Evolutionary conservation across 2,888 invertebrate genomes (phyloP).

Genomic region (Pherbina coryleti): DNA sequence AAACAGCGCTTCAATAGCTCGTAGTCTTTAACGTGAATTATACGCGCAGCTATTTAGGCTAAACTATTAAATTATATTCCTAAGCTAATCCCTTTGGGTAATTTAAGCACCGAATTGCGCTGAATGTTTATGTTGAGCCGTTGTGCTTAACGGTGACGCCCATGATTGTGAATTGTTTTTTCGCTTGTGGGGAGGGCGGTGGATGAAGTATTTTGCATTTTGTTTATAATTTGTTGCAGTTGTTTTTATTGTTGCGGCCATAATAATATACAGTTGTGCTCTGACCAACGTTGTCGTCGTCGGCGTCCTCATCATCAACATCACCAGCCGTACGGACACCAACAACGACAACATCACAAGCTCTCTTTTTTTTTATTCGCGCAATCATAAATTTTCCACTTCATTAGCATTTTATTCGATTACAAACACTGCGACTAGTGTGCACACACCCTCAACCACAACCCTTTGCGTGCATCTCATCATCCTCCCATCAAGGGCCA

Average conservation of each 20-base stretch:
- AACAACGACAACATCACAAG: slow-evolving; percentile 19
- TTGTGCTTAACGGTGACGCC: slow-evolving; percentile 59
- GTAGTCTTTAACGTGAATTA: not conserved
- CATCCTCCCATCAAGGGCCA: not conserved
- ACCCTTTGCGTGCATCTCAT: not conserved
- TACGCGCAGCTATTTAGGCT: slow-evolving; percentile 4
- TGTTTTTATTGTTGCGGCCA: not conserved
- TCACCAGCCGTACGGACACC: not conserved
- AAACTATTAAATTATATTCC: slow-evolving; percentile 12
- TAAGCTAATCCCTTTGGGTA: slow-evolving; percentile 9
- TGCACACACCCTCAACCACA: not conserved
- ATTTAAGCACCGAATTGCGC: slow-evolving; percentile 13
- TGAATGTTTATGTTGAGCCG: slow-evolving; percentile 54
- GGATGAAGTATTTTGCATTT: slow-evolving; percentile 40
- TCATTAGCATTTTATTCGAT: slow-evolving; percentile 64
- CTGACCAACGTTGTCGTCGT: slow-evolving; percentile 38
- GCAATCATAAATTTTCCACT: slow-evolving; percentile 59
- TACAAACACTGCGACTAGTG: slow-evolving; percentile 39
- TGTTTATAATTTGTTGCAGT: slow-evolving; percentile 45
- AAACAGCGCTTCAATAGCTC: not conserved
- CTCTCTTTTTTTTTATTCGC: slow-evolving; percentile 42
- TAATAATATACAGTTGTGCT: slow-evolving; percentile 38
- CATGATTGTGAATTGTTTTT: slow-evolving; percentile 52
- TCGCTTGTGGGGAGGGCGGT: slow-evolving; percentile 23
- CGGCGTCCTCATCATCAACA: slow-evolving; percentile 21